Base-by-base conservation (phyloP, 2,888 invertebrate species). In the Serrognathus titanus region DNA sequence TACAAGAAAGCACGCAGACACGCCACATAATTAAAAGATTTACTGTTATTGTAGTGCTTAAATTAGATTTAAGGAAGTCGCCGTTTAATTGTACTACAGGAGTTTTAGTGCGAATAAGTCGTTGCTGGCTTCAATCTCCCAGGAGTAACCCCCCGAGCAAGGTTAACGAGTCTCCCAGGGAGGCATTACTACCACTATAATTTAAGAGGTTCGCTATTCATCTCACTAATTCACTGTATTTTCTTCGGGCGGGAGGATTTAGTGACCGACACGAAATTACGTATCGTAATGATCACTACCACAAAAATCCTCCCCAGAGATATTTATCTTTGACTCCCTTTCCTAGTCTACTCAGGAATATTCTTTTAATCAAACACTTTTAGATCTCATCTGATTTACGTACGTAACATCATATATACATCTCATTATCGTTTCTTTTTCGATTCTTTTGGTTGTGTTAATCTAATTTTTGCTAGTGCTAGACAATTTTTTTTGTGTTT, bases 101-200 rank as follows among this genome's bases (percentile, higher is more conserved):
- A 60, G 55, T 55, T 60, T 51, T 51, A 50, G 53, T 53, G 51
- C 31, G 49, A 51, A 54, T 51, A 51, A 47, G 35, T 45, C 51
- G 53, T 31, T 48, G 60, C 37, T 54, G 48, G 46, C 46, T 40
- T 55, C 48, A 48, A 36, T 24, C 35, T 49, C 54, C 54, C 43
- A 9, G 8, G 43, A 43, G 43, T 16, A 10, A 43, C 12, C 48
- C 49, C 48, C 40, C 48, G 48, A 48, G 57, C 51, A 57, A 60
- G 60, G 60, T 60, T 60, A 60, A 60, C 60, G 60, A 60, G 60
- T 45, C 60, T 58, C 57, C 31, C 37, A 52, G 60, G 60, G 43
- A 58, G 49, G 55, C 58, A 60, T 60, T 60, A 60, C 60, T 47
- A 48, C 50, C 39, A 52, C 58, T 55, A 58, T 60, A 60, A 60